These are phyloP conservation scores for Acestrorhynchus altus DNA, from an alignment of 2,797 vertebrate species.

Conservation along the genomic window DNA sequence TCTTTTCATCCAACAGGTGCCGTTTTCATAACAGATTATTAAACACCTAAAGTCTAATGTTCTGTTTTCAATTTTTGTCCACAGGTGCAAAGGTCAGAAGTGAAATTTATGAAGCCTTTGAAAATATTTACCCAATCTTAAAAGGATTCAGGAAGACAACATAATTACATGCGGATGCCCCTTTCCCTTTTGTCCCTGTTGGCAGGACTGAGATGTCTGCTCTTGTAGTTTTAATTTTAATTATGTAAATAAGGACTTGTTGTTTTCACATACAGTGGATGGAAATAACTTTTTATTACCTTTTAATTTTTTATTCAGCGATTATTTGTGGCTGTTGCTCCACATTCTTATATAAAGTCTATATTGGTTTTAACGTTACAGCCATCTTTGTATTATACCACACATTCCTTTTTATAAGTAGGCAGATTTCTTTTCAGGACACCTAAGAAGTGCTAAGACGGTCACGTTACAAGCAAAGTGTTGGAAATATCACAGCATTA, in stretches of 20 bases:
- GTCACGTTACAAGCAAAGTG: conserved; percentile 8
- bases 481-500: conserved; percentile 12
- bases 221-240: conserved; percentile 48
- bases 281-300: conserved; percentile 39
- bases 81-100: conserved; percentile 97
- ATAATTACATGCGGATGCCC: conserved; percentile 68
- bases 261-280: conserved; percentile 32
- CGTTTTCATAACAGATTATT: not conserved
- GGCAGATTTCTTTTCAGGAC: not conserved
- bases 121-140: conserved; percentile 99
- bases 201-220: conserved; percentile 26
- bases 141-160: conserved; percentile 99
- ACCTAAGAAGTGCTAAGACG: not conserved
- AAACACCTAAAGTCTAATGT: not conserved
- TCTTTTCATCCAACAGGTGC: not conserved
- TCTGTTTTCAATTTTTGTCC: conserved; percentile 30
- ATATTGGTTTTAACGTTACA: conserved; percentile 44
- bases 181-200: conserved; percentile 19
- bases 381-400: conserved; percentile 1
- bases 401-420: conserved; percentile 38
- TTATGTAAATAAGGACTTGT: conserved; percentile 52
- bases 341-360: conserved; percentile 21
- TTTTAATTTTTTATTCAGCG: conserved; percentile 35
- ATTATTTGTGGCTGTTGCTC: conserved; percentile 15
- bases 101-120: conserved; percentile 99